Evolutionary conservation across 1,140 invertebrate genomes (phyloP).

Genomic region (Drosophila navojoa): DNA sequence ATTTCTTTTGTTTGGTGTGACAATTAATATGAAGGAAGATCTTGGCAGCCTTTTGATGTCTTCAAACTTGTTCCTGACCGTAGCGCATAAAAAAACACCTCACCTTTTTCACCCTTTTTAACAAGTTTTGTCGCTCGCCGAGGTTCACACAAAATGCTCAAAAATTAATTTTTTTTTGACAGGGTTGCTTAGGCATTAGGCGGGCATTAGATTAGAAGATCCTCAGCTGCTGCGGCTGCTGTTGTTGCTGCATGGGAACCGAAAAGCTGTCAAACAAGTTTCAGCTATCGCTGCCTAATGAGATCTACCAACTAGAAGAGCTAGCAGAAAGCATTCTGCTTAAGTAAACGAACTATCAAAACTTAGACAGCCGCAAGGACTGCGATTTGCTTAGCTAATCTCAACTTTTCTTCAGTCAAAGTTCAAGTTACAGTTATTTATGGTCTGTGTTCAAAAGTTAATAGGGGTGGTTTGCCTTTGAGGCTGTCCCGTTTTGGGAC

Average conservation of each 20-base stretch:
- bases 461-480: slow-evolving; percentile 52
- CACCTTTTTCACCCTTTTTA: slow-evolving; percentile 75
- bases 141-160: slow-evolving; percentile 63
- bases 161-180: slow-evolving; percentile 54
- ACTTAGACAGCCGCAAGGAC: not conserved
- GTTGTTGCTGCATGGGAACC: slow-evolving; percentile 70
- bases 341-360: not conserved
- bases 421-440: not conserved
- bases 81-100: slow-evolving; percentile 52
- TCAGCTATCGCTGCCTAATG: slow-evolving; percentile 11
- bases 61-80: slow-evolving; percentile 68
- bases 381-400: too few species aligned
- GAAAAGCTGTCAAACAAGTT: slow-evolving; percentile 69
- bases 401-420: not conserved
- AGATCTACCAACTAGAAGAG: not conserved
- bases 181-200: slow-evolving; percentile 55
- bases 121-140: slow-evolving; percentile 49
- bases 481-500: slow-evolving; percentile 49
- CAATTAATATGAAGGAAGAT: slow-evolving; percentile 77
- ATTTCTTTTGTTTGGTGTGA: slow-evolving; percentile 66
- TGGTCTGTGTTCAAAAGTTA: slow-evolving; percentile 1
- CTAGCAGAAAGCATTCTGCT: not conserved
- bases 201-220: slow-evolving; percentile 23
- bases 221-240: slow-evolving; percentile 45
- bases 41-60: slow-evolving; percentile 59